A percentile compares a stretch with the other conserved stretches of the same genome.
These are phyloP conservation scores for Formica exsecta DNA, from an alignment of 1,140 invertebrate species.

Conservation along the genomic window DNA sequence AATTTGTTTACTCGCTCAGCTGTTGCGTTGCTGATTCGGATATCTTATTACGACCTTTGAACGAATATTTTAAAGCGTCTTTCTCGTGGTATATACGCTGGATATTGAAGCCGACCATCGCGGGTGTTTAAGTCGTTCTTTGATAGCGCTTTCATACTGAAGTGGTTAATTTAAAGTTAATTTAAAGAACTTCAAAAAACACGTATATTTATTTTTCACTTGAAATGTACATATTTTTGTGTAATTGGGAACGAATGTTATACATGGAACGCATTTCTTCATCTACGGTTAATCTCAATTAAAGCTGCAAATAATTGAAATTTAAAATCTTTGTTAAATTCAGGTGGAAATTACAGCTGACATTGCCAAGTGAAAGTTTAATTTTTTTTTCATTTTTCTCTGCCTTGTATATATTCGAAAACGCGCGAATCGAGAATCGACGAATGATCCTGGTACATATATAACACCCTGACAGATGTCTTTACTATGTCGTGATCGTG, in stretches of 20 bases:
- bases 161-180: not conserved
- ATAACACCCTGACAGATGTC: not conserved
- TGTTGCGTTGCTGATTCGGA: not conserved
- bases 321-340: not conserved
- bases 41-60: not conserved
- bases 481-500: constrained; percentile 5
- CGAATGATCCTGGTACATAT: constrained; percentile 4
- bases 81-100: not conserved
- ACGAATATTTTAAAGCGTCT: not conserved
- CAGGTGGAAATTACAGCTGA: not conserved
- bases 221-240: too few relatives aligned
- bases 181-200: not conserved
- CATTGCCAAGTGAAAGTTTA: not conserved
- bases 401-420: not conserved
- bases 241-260: too few relatives aligned
- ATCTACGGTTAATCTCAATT: not conserved
- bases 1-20: not conserved
- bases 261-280: not conserved
- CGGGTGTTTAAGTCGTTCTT: not conserved
- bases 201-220: not conserved
- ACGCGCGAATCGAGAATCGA: not conserved
- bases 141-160: not conserved
- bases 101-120: not conserved
- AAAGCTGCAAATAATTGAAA: not conserved
- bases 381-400: not conserved